Base-by-base conservation (phyloP, 1,140 invertebrate species). In the Batillaria attramentaria region DNA sequence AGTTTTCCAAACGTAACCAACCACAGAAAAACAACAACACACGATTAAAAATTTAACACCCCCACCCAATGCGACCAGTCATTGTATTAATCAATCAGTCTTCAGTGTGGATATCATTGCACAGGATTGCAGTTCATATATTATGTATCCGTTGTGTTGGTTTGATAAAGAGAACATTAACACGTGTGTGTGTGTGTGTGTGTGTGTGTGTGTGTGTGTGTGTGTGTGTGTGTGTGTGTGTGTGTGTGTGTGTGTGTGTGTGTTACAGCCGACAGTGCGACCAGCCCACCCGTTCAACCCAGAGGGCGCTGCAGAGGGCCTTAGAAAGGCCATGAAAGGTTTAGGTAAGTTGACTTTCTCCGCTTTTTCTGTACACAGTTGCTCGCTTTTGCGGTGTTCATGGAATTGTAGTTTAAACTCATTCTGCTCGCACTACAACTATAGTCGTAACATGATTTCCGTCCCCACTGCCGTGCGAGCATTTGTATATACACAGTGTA, bases 301-400 rank as follows among this genome's bases (percentile, higher is more conserved):
- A 1, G 88, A 89, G 62, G 60, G 78, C 18, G 88, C 85, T 16
- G 83, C 85, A 24, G 80, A 79, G 24, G 78, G 78, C 28, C 78
- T 89, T n/a, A 72, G 86, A 33, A 89, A 88, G 79, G 87, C 88
- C 1, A 89, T 90, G 88, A 89, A 89, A 82, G 87, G 87, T 35
- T 72, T 88, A 20, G 87, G 87, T 89, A 83, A 79, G 86, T 78
- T 41, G 20, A 28, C 28, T 39, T n/a, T 41, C 4, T 10, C 39
- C 41, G 42, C 16, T 20, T 79, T 4, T 37, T 33, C 13, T 41
- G 37, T 33, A 16, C 6, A 16, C 39, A 28, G 41, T 8, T 1
- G 28, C 13, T 31, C 28, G n/a, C 50, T 8, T 24, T 16, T 8
- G 24, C 13, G 62, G 6, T 66, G 31, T 50, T 10, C n/a, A n/a